These are phyloP conservation scores for Ecdyonurus torrentis DNA, from an alignment of 2,888 invertebrate species.

Conservation along the genomic window DNA sequence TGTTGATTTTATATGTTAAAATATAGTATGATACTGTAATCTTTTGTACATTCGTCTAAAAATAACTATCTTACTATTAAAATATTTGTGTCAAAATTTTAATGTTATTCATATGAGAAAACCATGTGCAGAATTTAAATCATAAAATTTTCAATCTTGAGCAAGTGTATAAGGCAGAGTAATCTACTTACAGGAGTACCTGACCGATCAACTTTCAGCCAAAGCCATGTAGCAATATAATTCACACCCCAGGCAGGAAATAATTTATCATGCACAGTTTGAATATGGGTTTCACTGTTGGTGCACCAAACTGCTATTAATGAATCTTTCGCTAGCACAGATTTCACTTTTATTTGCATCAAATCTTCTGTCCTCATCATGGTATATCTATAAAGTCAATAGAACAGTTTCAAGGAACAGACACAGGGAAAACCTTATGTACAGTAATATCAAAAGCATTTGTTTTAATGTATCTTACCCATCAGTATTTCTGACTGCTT, in stretches of 20 bases:
- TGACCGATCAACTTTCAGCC: constrained; percentile 54
- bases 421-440: no score
- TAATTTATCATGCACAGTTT: constrained; percentile 48
- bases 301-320: constrained; percentile 85
- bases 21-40: no score
- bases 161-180: no score
- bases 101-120: no score
- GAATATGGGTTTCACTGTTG: constrained; percentile 55
- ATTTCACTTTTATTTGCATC: constrained; percentile 46
- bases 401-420: no score
- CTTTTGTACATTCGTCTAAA: no score
- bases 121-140: no score
- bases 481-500: constrained; percentile 38
- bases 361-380: constrained; percentile 67
- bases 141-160: no score
- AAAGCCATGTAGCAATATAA: constrained; percentile 60
- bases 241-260: constrained; percentile 64
- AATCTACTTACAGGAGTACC: constrained; percentile 6
- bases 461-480: constrained; percentile 30
- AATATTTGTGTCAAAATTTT: no score
- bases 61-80: no score
- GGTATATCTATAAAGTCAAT: constrained; percentile 38
- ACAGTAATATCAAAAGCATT: no score
- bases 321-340: constrained; percentile 41
- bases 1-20: no score